phyloP scores from a whole-genome alignment of 1,140 invertebrate species.

The Saccostrea glomerata region DNA sequence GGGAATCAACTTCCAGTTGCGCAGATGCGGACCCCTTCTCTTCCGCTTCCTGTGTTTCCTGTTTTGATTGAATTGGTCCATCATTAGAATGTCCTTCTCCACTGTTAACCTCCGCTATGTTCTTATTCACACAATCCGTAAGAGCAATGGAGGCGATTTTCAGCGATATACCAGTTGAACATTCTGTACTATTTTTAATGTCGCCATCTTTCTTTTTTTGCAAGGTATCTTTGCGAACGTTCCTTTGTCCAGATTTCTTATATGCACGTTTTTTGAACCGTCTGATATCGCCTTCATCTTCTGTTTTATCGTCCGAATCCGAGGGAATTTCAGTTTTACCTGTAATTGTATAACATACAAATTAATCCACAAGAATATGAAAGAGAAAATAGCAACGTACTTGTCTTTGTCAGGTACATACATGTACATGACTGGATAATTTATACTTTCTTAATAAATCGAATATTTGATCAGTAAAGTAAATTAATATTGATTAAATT shows the following conservation, averaged over 20 bases:
- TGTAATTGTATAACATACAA: not conserved
- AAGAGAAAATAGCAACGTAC: no score
- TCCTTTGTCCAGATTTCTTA: not conserved
- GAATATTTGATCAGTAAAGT: no score
- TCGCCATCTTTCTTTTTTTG: not conserved
- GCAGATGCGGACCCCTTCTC: slow-evolving; percentile 45
- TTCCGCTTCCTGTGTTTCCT: slow-evolving; percentile 54
- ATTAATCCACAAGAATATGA: no score
- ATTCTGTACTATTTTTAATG: not conserved
- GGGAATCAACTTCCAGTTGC: slow-evolving; percentile 52
- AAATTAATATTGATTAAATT: no score
- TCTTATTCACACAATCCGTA: not conserved
- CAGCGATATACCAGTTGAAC: not conserved
- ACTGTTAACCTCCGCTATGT: not conserved
- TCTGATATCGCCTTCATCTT: not conserved
- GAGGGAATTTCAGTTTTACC: slow-evolving; percentile 8
- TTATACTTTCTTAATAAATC: no score
- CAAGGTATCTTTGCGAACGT: not conserved
- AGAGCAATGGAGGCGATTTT: slow-evolving; percentile 22
- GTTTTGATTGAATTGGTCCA: not conserved
- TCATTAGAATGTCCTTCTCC: not conserved
- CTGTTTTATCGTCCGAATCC: slow-evolving; percentile 12
- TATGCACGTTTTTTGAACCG: not conserved
- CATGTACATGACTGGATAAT: no score
- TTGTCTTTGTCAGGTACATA: no score